Evolutionary conservation across 2,113 vertebrate species (phyloP).

Genomic region (Pyxicephalus adspersus): DNA sequence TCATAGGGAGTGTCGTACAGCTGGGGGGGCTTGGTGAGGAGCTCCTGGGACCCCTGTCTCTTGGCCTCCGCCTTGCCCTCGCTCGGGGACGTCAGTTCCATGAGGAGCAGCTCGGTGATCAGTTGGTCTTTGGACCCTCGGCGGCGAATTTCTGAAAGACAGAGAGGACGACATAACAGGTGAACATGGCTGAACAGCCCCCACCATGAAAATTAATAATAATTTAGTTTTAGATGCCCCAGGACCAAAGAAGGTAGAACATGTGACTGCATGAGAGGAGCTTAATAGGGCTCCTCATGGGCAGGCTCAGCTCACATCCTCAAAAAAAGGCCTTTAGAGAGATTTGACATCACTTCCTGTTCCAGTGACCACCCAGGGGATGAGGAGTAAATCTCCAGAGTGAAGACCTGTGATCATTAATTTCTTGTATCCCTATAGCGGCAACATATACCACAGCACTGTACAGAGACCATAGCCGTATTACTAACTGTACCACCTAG

Average conservation of each 20-base stretch:
- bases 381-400: too few species aligned
- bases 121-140: constrained; percentile 91
- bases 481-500: too few species aligned
- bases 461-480: too few species aligned
- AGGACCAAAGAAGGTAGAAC: not conserved
- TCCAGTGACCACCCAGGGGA: too few species aligned
- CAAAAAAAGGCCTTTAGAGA: too few species aligned
- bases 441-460: too few species aligned
- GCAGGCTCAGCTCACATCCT: too few species aligned
- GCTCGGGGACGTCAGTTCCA: constrained; percentile 63
- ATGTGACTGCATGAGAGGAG: too few species aligned
- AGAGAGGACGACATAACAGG: not conserved
- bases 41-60: constrained; percentile 64
- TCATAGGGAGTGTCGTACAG: constrained; percentile 79
- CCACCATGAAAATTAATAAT: not conserved
- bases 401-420: too few species aligned
- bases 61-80: constrained; percentile 67
- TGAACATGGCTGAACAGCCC: not conserved
- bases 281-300: too few species aligned
- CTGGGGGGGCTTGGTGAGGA: constrained; percentile 64
- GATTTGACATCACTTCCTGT: too few species aligned
- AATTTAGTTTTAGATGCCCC: not conserved
- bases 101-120: constrained; percentile 83
- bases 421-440: too few species aligned
- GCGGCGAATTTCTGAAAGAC: constrained; percentile 81